phyloP scores from a whole-genome alignment of 1,140 invertebrate species.

The Acromyrmex echinatior region DNA sequence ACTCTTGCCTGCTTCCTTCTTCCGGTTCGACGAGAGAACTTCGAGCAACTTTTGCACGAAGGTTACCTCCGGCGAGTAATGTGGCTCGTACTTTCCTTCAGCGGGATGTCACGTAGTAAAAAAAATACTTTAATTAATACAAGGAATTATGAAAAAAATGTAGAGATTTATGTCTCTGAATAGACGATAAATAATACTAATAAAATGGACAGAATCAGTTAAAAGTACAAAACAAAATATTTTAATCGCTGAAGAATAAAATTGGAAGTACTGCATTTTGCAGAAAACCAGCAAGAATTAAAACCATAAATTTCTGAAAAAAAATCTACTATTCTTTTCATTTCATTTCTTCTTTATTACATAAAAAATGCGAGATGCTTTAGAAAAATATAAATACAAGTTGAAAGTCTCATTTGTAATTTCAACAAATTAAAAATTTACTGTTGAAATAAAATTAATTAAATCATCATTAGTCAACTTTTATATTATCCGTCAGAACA shows the following conservation, averaged over 20 bases:
- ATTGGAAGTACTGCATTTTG: neutral
- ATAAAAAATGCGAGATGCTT: neutral
- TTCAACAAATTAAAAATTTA: neutral
- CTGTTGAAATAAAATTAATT: neutral
- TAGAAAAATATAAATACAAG: neutral
- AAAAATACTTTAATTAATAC: constrained; percentile 77
- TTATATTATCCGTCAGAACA: neutral
- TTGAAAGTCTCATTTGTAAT: neutral
- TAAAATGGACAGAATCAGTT: neutral
- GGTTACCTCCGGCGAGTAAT: constrained; percentile 43
- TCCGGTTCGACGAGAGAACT: constrained; percentile 47
- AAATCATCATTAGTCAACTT: neutral
- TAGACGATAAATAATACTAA: neutral
- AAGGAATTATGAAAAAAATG: constrained; percentile 72
- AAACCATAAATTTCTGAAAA: neutral
- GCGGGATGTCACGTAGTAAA: constrained; percentile 36
- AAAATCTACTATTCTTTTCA: neutral
- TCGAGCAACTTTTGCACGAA: constrained; percentile 37
- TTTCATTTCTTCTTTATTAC: neutral
- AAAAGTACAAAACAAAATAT: neutral
- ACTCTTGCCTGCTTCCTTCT: constrained; percentile 3
- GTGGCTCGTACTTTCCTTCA: constrained; percentile 48
- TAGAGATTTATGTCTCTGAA: constrained; percentile 71
- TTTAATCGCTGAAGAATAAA: constrained; percentile 1
- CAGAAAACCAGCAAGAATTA: neutral